Percentiles rank a stretch among this genome's conserved stretches.
phyloP scores from a whole-genome alignment of 2,797 vertebrate species.

The Schizothorax lantsangensis region DNA sequence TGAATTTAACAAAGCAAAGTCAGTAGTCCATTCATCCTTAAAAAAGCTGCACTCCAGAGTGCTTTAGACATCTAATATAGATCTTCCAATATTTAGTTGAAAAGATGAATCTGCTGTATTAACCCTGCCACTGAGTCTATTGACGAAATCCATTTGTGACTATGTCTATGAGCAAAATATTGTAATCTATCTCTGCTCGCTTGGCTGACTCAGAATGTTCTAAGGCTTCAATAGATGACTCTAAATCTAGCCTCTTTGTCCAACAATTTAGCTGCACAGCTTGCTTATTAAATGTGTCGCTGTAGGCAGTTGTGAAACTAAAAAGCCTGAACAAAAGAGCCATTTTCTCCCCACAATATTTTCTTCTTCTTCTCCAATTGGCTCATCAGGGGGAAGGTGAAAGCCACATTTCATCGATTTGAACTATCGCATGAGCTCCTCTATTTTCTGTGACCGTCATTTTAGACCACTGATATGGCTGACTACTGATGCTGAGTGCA shows the following conservation, averaged over 20 bases:
- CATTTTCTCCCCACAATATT: background rate
- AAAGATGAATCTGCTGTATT: background rate
- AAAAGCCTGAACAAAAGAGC: slow-evolving; percentile 19
- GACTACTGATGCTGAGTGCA: background rate
- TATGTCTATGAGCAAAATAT: slow-evolving; percentile 16
- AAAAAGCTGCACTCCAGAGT: background rate
- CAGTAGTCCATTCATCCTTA: background rate
- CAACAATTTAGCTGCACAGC: slow-evolving; percentile 1
- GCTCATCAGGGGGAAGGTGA: background rate
- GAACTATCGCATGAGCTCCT: background rate
- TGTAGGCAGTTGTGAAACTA: background rate
- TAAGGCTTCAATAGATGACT: slow-evolving; percentile 2
- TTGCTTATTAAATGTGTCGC: slow-evolving; percentile 7
- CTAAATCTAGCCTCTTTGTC: slow-evolving; percentile 2
- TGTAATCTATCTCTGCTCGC: background rate
- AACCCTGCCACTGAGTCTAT: background rate
- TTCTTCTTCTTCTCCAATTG: background rate
- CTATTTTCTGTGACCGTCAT: background rate
- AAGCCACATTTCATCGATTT: slow-evolving; percentile 6
- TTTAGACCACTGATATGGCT: background rate
- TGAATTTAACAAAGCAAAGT: background rate
- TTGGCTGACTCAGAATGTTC: background rate
- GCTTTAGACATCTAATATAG: background rate
- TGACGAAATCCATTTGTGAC: slow-evolving; percentile 9
- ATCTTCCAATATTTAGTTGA: background rate